These are phyloP conservation scores for Dermatemys mawii DNA, from an alignment of 2,113 vertebrate genomes.

Conservation along the genomic window DNA sequence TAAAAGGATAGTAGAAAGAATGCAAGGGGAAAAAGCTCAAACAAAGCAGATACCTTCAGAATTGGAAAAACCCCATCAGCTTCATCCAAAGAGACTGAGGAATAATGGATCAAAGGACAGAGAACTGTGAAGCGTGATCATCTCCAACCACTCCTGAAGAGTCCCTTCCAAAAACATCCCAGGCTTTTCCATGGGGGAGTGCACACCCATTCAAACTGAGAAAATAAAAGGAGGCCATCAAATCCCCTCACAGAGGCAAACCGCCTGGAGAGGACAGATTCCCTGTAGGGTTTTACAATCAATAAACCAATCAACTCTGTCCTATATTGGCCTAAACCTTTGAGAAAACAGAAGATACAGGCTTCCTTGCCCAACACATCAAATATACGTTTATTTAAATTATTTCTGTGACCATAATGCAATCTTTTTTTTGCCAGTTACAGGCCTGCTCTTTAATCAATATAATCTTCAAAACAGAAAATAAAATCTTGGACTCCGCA, in stretches of 20 bases:
- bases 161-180: slow-evolving; percentile 17
- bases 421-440: not conserved
- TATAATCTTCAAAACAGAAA: not conserved
- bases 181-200: slow-evolving; percentile 38
- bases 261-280: slow-evolving; percentile 24
- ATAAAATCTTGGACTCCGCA: not conserved
- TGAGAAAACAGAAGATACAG: slow-evolving; percentile 38
- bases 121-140: slow-evolving; percentile 25
- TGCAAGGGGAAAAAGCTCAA: slow-evolving; percentile 5
- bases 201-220: not conserved
- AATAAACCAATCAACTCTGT: slow-evolving; percentile 18
- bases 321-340: not conserved
- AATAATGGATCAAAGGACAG: slow-evolving; percentile 38
- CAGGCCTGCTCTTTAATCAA: not conserved
- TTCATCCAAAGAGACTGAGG: slow-evolving; percentile 6
- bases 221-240: not conserved
- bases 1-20: not conserved
- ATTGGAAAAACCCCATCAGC: not conserved
- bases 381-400: not conserved
- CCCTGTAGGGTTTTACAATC: slow-evolving; percentile 10
- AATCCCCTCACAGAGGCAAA: slow-evolving; percentile 25
- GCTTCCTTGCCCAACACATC: slow-evolving; percentile 13
- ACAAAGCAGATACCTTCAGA: not conserved
- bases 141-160: not conserved
- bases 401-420: not conserved